Conservation (phyloP, 2,888 invertebrate species). For the Parnassius orleans region DNA sequence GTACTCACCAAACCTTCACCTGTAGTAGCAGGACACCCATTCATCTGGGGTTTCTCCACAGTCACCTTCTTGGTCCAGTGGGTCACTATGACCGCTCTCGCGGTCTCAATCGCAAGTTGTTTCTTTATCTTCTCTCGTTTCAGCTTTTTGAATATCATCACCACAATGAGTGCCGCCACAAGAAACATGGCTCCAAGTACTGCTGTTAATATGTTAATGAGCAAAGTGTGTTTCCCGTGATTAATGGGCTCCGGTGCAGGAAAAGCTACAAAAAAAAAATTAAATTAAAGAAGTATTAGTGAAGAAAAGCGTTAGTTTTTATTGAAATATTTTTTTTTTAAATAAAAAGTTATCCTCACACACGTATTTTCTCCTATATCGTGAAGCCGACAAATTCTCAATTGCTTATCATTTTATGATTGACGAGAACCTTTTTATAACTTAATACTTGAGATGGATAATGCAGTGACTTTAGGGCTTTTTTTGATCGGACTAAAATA, state of each 20-base stretch:
- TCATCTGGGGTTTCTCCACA: conserved; percentile 88
- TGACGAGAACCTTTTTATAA: no score
- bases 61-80: conserved; percentile 96
- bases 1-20: conserved; percentile 83
- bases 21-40: conserved; percentile 80
- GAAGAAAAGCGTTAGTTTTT: no score
- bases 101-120: conserved; percentile 88
- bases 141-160: conserved; percentile 85
- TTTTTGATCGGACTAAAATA: no score
- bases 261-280: conserved; percentile 46
- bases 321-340: no score
- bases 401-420: no score
- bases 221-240: conserved; percentile 74
- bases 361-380: no score
- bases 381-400: no score
- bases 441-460: no score
- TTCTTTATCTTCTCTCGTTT: conserved; percentile 91
- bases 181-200: conserved; percentile 83
- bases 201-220: conserved; percentile 81
- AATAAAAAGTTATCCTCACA: no score
- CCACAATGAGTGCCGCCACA: conserved; percentile 79
- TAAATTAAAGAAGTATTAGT: background rate
- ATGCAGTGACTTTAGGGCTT: no score
- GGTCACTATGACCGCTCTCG: conserved; percentile 89
- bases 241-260: conserved; percentile 60